Base-by-base conservation (phyloP, 92 coral and sea anemone genomes). In the Zoanthus sansibaricus region DNA sequence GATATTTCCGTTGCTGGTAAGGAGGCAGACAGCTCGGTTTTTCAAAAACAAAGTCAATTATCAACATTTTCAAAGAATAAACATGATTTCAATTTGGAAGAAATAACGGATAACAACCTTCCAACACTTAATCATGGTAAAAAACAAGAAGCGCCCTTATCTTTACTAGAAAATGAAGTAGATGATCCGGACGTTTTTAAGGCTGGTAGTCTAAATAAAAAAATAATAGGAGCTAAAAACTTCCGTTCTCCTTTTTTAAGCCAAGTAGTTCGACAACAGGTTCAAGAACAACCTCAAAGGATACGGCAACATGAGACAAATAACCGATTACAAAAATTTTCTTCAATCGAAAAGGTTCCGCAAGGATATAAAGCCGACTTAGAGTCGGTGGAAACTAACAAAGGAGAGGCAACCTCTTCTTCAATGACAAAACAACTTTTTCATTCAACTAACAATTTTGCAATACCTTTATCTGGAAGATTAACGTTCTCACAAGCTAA, bases 111-210 rank as follows among this genome's bases (percentile, higher is more conserved):
- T 37, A 64, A 67, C 18, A 74, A 80, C 46, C 67, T 80, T 11
- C 85, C 85, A 47, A 66, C 85, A 21, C 85, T 80, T 80, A 80
- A 80, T 66, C 85, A 80, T 80, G 73, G 73, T n/a, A 80, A 80
- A 31, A 80, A 80, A 66, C 85, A 80, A 47, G 85, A 80, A 47
- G 85, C 85, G 46, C 52, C 47, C 20, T 47, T 80, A 18, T 80
- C 75, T 25, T 37, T 56, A 46, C 9, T 80, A 71, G 85, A 80
- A 21, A 64, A 66, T 68, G 75, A 66, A n/a, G 75, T 80, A 66
- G 85, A 58, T 9, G 75, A 66, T 3, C 85, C 85, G 18, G 75
- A 66, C 14, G 64, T 64, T 48, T 51, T 44, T 15, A 47, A 14
- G 15, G 0, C 5, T 21, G 10, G 13, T 3, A 49, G 17, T 18